Evolutionary conservation across 2,888 invertebrate genomes (phyloP).

Genomic region (Cordilura impudica): DNA sequence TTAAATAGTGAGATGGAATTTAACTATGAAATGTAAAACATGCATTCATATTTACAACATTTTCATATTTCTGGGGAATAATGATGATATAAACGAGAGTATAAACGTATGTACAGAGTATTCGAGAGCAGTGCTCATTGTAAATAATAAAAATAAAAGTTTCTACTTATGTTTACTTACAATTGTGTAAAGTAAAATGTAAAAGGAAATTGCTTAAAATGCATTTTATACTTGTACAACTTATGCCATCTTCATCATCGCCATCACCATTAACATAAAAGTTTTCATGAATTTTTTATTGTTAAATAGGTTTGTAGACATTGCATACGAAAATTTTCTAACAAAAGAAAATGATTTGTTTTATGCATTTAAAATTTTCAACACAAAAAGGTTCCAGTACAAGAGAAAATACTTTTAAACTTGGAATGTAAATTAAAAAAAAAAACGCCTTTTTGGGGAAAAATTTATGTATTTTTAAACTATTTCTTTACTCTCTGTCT

Average conservation of each 20-base stretch:
- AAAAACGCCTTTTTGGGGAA: too few relatives aligned
- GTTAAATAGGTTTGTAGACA: slow-evolving; percentile 24
- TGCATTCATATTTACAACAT: slow-evolving; percentile 20
- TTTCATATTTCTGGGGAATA: slow-evolving; percentile 37
- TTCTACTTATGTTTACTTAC: background rate
- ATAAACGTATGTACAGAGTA: background rate
- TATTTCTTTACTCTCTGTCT: too few relatives aligned
- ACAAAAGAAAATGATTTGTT: slow-evolving; percentile 43
- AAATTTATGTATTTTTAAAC: too few relatives aligned
- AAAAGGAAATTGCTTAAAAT: slow-evolving; percentile 62
- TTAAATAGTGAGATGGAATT: too few relatives aligned
- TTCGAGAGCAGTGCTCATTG: background rate
- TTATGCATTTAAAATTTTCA: slow-evolving; percentile 21
- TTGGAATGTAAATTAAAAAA: too few relatives aligned
- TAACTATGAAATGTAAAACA: background rate
- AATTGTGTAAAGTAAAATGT: slow-evolving; percentile 45
- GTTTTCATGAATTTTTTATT: slow-evolving; percentile 10
- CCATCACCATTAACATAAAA: background rate
- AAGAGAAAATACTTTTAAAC: background rate
- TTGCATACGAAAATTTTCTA: slow-evolving; percentile 30
- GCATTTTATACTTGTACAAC: slow-evolving; percentile 45
- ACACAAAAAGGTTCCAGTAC: slow-evolving; percentile 9
- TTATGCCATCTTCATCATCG: slow-evolving; percentile 5
- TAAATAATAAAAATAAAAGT: background rate
- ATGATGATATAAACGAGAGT: slow-evolving; percentile 23